Conservation (phyloP, 2,888 invertebrate species). For the Hanleya hanleyi region DNA sequence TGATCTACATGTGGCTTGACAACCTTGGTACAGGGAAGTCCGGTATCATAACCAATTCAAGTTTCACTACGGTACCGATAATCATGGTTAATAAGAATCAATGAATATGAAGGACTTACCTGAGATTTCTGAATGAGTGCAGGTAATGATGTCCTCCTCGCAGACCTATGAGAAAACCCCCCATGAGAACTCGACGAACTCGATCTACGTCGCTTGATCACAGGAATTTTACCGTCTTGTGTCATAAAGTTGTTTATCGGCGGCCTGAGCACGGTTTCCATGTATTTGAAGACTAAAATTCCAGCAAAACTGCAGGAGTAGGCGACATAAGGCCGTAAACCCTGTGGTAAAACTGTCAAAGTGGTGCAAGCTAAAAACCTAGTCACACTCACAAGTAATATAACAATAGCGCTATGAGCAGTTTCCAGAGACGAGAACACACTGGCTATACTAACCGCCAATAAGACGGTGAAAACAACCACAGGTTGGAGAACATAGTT, state of each 20-base stretch:
- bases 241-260: conserved; percentile 65
- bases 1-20: too few species aligned
- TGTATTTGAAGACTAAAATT: conserved; percentile 69
- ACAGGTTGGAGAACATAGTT: conserved; percentile 58
- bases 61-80: too few species aligned
- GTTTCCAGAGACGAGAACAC: conserved; percentile 69
- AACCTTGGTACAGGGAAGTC: too few species aligned
- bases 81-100: too few species aligned
- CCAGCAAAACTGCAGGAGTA: conserved; percentile 69
- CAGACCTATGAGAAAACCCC: conserved; percentile 61
- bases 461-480: conserved; percentile 61
- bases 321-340: conserved; percentile 64
- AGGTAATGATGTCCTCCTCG: conserved; percentile 72
- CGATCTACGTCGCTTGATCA: conserved; percentile 68
- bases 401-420: conserved; percentile 62
- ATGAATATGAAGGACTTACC: too few species aligned
- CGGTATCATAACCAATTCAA: too few species aligned
- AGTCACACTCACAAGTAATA: conserved; percentile 64
- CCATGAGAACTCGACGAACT: conserved; percentile 66
- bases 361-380: conserved; percentile 68
- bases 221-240: conserved; percentile 69
- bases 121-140: conserved; percentile 70
- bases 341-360: conserved; percentile 60
- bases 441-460: conserved; percentile 62
- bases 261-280: conserved; percentile 69